phyloP scores from a whole-genome alignment of 2,113 vertebrate genomes.

The Lonchura striata region DNA sequence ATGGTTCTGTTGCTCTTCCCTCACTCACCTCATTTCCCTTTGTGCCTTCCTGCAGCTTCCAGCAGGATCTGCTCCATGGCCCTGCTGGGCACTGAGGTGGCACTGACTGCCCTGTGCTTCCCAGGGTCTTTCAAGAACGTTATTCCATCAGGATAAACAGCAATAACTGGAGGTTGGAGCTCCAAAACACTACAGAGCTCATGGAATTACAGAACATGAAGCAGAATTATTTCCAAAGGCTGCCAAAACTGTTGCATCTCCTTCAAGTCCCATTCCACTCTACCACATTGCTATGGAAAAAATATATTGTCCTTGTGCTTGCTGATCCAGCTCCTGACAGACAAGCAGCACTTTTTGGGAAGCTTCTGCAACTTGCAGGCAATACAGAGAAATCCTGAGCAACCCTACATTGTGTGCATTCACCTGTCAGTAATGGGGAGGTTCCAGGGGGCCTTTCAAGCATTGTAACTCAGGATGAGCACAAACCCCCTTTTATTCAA shows the following conservation, averaged over 20 bases:
- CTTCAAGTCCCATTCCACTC: neutral
- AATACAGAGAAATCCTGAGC: neutral
- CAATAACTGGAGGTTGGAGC: neutral
- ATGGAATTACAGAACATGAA: accelerated
- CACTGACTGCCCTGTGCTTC: neutral
- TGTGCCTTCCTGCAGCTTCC: neutral
- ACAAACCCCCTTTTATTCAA: neutral
- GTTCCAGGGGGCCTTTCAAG: neutral
- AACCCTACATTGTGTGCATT: accelerated
- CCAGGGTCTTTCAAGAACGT: neutral
- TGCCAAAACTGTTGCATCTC: neutral
- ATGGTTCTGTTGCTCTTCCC: neutral
- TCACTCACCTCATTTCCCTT: neutral
- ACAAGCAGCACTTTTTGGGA: neutral
- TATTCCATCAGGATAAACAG: neutral
- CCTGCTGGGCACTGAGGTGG: neutral
- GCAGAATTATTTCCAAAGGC: neutral
- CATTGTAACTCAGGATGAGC: accelerated
- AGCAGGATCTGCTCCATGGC: neutral
- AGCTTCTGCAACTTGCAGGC: neutral
- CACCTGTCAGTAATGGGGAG: neutral
- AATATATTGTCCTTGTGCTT: accelerated
- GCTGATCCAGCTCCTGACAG: neutral
- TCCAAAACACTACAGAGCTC: neutral
- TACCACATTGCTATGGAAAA: neutral